These are phyloP conservation scores for Paelopatides confundens DNA, from an alignment of 53 echinoderm and acorn worm genomes.

Conservation along the genomic window DNA sequence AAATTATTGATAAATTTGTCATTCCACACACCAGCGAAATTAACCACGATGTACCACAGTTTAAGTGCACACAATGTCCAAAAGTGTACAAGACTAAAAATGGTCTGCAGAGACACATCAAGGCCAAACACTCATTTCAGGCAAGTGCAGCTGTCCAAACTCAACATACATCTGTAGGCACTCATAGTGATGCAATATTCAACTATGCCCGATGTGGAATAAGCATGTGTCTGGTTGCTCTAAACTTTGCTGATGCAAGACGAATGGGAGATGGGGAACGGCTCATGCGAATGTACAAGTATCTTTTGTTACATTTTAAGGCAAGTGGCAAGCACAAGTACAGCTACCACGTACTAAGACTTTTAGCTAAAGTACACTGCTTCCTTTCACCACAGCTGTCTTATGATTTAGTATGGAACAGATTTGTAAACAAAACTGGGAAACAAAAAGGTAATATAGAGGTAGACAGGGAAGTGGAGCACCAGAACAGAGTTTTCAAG, in stretches of 20 bases:
- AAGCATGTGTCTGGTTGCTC: constrained; percentile 69
- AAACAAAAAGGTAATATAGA: constrained; percentile 55
- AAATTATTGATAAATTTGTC: constrained; percentile 50
- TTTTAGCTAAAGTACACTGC: constrained; percentile 68
- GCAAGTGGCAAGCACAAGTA: too few species aligned
- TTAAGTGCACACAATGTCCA: constrained; percentile 19
- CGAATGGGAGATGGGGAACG: constrained; percentile 72
- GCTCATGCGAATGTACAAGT: constrained; percentile 54
- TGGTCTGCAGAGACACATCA: too few species aligned
- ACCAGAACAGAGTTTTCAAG: constrained; percentile 48
- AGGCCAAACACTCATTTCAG: neutral
- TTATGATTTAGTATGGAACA: too few species aligned
- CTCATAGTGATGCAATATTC: neutral
- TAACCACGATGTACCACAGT: neutral
- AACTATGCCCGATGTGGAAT: constrained; percentile 73
- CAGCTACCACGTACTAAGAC: too few species aligned
- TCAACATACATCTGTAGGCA: neutral
- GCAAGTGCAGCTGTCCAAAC: neutral
- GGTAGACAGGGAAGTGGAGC: too few species aligned
- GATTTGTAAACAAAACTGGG: too few species aligned
- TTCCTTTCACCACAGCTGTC: constrained; percentile 63
- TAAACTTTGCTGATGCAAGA: constrained; percentile 65
- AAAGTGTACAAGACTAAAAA: too few species aligned
- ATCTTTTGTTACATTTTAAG: too few species aligned
- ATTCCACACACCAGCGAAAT: constrained; percentile 44